A percentile compares a stretch with the other conserved stretches of the same genome.
phyloP scores from a whole-genome alignment of 2,797 vertebrate genomes.

The Sebastes kiyomatsui region DNA sequence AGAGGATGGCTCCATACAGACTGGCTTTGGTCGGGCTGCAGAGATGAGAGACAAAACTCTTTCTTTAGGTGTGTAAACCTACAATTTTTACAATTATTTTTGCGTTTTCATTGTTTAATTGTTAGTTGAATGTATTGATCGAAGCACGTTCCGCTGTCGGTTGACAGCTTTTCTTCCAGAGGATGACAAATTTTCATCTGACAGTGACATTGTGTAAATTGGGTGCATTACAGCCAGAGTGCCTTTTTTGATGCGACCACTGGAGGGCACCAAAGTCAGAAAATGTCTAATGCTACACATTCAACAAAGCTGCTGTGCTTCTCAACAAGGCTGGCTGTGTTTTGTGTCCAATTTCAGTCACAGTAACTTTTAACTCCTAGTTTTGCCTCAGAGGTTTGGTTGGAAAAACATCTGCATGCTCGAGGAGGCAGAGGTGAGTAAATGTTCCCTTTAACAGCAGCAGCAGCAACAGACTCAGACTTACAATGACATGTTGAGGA shows the following conservation, averaged over 20 bases:
- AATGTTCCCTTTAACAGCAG: background rate
- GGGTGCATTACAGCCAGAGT: background rate
- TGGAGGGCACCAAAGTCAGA: background rate
- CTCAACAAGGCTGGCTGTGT: background rate
- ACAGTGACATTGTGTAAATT: background rate
- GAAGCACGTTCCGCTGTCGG: background rate
- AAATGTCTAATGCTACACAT: background rate
- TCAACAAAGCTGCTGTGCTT: background rate
- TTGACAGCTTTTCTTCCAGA: background rate
- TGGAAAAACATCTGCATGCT: background rate
- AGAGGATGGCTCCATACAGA: constrained; percentile 93
- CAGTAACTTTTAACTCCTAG: background rate
- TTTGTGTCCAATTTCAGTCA: background rate
- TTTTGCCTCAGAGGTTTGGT: background rate
- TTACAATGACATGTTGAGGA: constrained; percentile 98
- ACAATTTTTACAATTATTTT: background rate
- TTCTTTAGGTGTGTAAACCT: background rate
- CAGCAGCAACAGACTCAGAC: constrained; percentile 49
- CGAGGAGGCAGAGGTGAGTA: background rate
- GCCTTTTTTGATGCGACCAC: background rate
- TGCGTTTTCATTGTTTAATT: background rate
- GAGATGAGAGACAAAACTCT: background rate
- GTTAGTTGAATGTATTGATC: background rate
- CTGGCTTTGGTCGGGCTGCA: constrained; percentile 97
- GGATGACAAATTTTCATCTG: background rate